Conservation (phyloP, 1,140 invertebrate genomes). For the Temnothorax curvispinosus region DNA sequence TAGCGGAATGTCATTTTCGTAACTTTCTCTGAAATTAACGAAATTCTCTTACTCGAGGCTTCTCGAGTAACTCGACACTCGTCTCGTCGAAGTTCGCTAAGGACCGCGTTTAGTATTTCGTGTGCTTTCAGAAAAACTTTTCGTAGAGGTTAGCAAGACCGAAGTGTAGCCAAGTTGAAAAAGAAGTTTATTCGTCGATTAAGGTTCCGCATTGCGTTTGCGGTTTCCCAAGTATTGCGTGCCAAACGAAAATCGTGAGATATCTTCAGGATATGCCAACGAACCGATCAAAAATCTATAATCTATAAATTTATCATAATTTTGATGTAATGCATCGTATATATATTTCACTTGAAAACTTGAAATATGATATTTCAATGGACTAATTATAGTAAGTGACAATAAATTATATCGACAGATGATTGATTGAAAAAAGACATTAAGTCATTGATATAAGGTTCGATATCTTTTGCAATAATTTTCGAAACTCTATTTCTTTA, state of each 20-base stretch:
- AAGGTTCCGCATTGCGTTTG: slow-evolving; percentile 41
- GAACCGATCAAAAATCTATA: neutral
- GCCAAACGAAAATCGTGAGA: neutral
- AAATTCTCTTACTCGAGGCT: slow-evolving; percentile 16
- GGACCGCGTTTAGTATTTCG: neutral
- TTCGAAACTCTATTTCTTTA: neutral
- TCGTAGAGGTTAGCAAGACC: neutral
- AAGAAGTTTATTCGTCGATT: slow-evolving; percentile 41
- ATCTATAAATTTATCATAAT: neutral
- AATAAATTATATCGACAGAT: neutral
- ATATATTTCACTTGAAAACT: neutral
- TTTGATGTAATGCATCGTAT: neutral
- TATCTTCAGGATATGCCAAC: slow-evolving; percentile 19
- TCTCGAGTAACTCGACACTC: slow-evolving; percentile 18
- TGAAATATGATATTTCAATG: neutral
- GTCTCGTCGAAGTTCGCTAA: neutral
- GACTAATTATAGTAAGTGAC: neutral
- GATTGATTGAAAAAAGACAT: neutral
- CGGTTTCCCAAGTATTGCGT: neutral
- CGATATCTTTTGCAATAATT: neutral
- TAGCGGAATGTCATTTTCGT: neutral
- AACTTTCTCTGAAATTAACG: slow-evolving; percentile 14
- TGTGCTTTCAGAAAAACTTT: slow-evolving; percentile 23
- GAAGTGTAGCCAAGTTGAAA: neutral
- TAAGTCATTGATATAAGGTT: neutral